Base-by-base conservation (phyloP, 2,888 invertebrate species). In the Corythucha ciliata region DNA sequence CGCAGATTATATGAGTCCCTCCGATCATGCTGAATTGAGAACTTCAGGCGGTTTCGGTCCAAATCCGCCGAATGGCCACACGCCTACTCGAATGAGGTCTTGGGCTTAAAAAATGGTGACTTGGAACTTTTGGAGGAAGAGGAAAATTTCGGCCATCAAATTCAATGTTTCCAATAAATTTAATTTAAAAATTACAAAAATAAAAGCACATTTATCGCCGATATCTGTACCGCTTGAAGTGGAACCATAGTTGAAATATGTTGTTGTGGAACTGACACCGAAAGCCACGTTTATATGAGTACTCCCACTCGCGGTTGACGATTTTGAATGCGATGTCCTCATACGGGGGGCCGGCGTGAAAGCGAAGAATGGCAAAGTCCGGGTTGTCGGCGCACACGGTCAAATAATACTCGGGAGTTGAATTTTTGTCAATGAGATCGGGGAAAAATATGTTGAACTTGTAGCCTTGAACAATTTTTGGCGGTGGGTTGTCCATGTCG, bases 401-500 rank as follows among this genome's bases (percentile, higher is more conserved):
- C 81, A 96, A 72, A 51, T 83, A 87, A 70, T 97, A 98, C 67
- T 90, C 84, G 0, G 98, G 98, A 12, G 97, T 92, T 53, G 82
- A 75, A 57, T 75, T 77, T 67, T 93, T 92, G 68, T 97, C 91
- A 62, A 98, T 94, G 55, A 98, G 77, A 74, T 99, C 98, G 0
- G 98, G 97, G 73, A 96, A 99, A 73, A 99, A 98, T 62, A 98
- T 98, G 71, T 99, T 99, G 71, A 99, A 99, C 70, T 98, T 97
- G 74, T 98, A 99, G 6, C 98, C 98, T 71, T 98, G 98, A 1
- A 99, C 98, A 65, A 98, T 96, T 74, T 99, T 99, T 1, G 98
- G 98, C 7, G 98, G 98, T 45, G 98, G 98, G 73, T 99, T 98
- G 70, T 99, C 98, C 85, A 97, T 93, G 69, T 98, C 98, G 70